Percentiles rank a stretch among this genome's conserved stretches.
phyloP scores from a whole-genome alignment of 1,140 invertebrate genomes.

The Aphaenogaster floridana region DNA sequence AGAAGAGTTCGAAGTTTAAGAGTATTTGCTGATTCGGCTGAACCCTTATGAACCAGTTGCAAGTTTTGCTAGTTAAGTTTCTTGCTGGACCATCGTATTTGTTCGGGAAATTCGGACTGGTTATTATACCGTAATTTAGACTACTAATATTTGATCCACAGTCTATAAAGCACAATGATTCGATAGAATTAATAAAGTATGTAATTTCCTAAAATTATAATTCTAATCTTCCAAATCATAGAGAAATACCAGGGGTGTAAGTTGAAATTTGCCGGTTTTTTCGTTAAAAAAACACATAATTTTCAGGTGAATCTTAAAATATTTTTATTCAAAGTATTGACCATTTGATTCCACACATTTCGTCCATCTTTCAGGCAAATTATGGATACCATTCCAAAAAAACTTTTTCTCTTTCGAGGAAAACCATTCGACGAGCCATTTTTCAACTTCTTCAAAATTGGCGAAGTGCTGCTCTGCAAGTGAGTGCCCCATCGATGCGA shows the following conservation, averaged over 20 bases:
- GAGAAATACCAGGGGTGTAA: neutral
- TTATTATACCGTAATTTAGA: slow-evolving; percentile 93
- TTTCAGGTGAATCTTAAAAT: too few relatives aligned
- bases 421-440: slow-evolving; percentile 9
- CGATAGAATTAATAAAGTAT: slow-evolving; percentile 1
- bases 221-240: neutral
- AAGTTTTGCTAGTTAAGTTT: slow-evolving; percentile 93
- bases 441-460: slow-evolving; percentile 1
- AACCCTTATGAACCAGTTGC: slow-evolving; percentile 97
- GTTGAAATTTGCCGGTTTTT: too few relatives aligned
- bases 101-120: slow-evolving; percentile 94
- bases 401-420: neutral
- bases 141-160: slow-evolving; percentile 96
- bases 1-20: slow-evolving; percentile 95
- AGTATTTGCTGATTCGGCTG: slow-evolving; percentile 93
- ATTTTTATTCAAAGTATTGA: slow-evolving; percentile 1
- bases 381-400: neutral
- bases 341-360: neutral
- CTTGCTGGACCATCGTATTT: slow-evolving; percentile 93
- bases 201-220: neutral
- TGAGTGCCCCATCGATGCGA: slow-evolving; percentile 1
- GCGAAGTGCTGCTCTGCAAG: neutral
- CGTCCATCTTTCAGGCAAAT: neutral
- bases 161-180: slow-evolving; percentile 87
- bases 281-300: too few relatives aligned